Conservation (phyloP, 2,888 invertebrate genomes). For the Microctonus hyperodae region DNA sequence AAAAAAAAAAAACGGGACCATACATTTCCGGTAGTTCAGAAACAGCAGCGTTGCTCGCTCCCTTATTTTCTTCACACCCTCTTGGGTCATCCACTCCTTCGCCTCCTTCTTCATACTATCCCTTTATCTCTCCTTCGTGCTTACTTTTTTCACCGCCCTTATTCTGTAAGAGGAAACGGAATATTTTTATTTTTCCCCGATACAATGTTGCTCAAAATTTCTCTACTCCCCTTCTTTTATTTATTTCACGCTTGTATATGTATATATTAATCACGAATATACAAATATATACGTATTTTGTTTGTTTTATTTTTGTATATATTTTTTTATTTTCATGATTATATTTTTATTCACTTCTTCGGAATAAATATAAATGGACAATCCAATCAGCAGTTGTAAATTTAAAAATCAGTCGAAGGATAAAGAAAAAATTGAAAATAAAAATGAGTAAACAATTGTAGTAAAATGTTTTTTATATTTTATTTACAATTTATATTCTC, state of each 20-base stretch:
- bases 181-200: slow-evolving; percentile 40
- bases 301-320: no score
- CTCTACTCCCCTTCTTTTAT: slow-evolving; percentile 19
- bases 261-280: slow-evolving; percentile 26
- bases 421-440: no score
- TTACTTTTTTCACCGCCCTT: slow-evolving; percentile 39
- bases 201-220: slow-evolving; percentile 2
- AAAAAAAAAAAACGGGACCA: slow-evolving; percentile 54
- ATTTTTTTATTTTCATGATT: no score
- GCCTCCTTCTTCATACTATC: slow-evolving; percentile 32
- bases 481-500: neutral
- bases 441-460: neutral
- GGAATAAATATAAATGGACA: slow-evolving; percentile 40
- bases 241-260: slow-evolving; percentile 11
- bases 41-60: slow-evolving; percentile 53
- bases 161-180: slow-evolving; percentile 22
- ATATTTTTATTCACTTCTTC: slow-evolving; percentile 34
- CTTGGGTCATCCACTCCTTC: slow-evolving; percentile 35
- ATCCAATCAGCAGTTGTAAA: slow-evolving; percentile 39
- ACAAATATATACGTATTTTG: neutral
- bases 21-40: slow-evolving; percentile 59
- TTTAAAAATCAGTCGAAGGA: slow-evolving; percentile 30
- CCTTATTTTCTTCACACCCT: slow-evolving; percentile 38
- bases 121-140: slow-evolving; percentile 38
- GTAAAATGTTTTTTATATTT: slow-evolving; percentile 32